These are phyloP conservation scores for Pachyuromys duprasi DNA, from an alignment of 2,797 vertebrate genomes.

Conservation along the genomic window DNA sequence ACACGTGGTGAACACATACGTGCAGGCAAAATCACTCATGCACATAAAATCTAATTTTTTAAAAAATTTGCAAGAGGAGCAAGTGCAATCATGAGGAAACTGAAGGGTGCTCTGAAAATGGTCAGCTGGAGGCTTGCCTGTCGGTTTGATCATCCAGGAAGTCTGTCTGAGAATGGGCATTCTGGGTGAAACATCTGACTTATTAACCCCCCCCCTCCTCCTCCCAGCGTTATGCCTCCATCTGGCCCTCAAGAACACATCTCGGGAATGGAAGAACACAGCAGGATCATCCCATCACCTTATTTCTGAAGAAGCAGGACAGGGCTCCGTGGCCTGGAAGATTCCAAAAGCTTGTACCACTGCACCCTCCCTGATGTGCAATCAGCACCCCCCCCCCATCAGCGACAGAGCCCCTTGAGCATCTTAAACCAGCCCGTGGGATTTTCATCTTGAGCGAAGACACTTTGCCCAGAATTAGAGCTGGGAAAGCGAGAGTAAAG, in stretches of 20 bases:
- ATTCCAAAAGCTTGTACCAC: neutral
- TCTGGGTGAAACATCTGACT: neutral
- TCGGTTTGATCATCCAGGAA: neutral
- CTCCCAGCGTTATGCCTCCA: neutral
- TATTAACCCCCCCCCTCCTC: neutral
- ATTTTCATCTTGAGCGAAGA: neutral
- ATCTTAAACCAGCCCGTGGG: neutral
- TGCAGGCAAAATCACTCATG: neutral
- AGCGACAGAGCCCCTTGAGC: accelerated
- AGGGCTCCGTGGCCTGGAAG: neutral
- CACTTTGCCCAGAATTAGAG: neutral
- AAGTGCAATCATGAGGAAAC: neutral
- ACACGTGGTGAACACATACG: neutral
- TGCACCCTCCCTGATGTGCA: neutral
- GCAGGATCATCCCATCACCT: neutral
- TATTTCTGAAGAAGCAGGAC: neutral
- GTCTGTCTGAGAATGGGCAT: neutral
- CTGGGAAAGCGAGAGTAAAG: neutral
- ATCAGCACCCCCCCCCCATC: neutral
- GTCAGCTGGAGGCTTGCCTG: neutral
- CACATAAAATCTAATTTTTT: neutral
- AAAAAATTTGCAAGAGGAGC: neutral
- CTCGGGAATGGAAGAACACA: too few relatives aligned
- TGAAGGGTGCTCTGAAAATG: too few relatives aligned
- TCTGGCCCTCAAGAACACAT: too few relatives aligned